Evolutionary conservation across 2,113 vertebrate species (phyloP).

Genomic region (Periophthalmodon schlosseri): DNA sequence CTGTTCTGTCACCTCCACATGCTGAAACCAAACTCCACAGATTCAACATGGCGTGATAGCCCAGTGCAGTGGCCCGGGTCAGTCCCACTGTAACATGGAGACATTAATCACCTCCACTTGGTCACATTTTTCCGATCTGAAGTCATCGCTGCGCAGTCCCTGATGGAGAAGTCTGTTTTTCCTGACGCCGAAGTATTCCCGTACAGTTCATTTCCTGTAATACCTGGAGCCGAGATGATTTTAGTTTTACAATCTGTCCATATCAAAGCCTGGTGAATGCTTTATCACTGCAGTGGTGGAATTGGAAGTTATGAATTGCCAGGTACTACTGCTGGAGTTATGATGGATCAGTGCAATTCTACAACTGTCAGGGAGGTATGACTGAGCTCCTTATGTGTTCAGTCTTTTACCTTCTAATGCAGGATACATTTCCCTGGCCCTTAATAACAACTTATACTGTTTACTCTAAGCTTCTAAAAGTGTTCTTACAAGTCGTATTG

Average conservation of each 20-base stretch:
- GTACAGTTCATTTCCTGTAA: conserved; percentile 44
- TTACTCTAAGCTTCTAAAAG: too few relatives aligned
- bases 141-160: conserved; percentile 46
- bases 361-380: conserved; percentile 21
- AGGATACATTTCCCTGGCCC: not conserved
- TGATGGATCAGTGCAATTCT: conserved; percentile 61
- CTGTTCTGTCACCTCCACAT: conserved; percentile 37
- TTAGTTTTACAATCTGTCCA: conserved; percentile 33
- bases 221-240: conserved; percentile 21
- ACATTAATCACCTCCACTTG: conserved; percentile 41
- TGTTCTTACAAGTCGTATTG: not conserved
- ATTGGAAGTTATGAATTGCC: conserved; percentile 50
- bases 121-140: conserved; percentile 43
- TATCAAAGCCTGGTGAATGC: conserved; percentile 53
- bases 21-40: conserved; percentile 51
- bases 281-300: conserved; percentile 51
- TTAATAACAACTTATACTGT: too few relatives aligned
- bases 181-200: conserved; percentile 24
- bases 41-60: conserved; percentile 43
- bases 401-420: not conserved
- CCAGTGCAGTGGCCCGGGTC: conserved; percentile 26
- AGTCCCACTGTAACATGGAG: conserved; percentile 26
- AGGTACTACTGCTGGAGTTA: conserved; percentile 23
- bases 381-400: not conserved
- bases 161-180: conserved; percentile 18